A percentile compares a stretch with the other conserved stretches of the same genome.
These are phyloP conservation scores for Drosophila chauvacae DNA, from an alignment of 1,140 invertebrate genomes.

Conservation along the genomic window DNA sequence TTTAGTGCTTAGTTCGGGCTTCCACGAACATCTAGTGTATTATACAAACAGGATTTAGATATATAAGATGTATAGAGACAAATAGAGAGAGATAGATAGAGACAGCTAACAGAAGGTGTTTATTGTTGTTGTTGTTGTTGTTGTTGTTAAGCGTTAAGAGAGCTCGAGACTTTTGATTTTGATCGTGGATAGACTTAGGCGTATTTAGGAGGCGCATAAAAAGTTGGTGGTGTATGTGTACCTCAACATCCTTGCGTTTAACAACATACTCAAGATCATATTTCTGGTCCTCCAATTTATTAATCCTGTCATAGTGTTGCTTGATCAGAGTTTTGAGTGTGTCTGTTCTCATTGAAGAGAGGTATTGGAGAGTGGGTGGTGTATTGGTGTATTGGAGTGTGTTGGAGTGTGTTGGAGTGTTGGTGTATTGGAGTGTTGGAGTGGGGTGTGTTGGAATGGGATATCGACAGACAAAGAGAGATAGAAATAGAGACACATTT, in stretches of 20 bases:
- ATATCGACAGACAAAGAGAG: constrained; percentile 37
- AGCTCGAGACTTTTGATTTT: constrained; percentile 64
- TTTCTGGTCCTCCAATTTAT: constrained; percentile 95
- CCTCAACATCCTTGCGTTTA: constrained; percentile 98
- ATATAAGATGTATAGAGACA: constrained; percentile 33
- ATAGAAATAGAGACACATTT: constrained; percentile 52
- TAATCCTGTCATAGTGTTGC: constrained; percentile 95
- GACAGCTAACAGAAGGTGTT: constrained; percentile 69
- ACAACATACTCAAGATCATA: constrained; percentile 99
- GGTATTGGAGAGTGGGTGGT: constrained; percentile 13
- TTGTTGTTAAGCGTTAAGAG: constrained; percentile 64
- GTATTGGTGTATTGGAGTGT: constrained; percentile 13
- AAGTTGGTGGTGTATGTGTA: constrained; percentile 85
- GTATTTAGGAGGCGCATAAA: constrained; percentile 49
- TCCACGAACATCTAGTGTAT: constrained; percentile 43
- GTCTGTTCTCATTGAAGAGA: constrained; percentile 85
- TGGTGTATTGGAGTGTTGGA: constrained; percentile 24
- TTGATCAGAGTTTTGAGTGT: constrained; percentile 92
- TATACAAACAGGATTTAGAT: constrained; percentile 23
- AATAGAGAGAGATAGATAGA: constrained; percentile 43
- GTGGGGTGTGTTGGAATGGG: constrained; percentile 34
- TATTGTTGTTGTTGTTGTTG: constrained; percentile 63
- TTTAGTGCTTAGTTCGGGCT: constrained; percentile 55
- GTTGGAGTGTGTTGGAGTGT: constrained; percentile 20
- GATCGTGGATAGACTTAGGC: constrained; percentile 57